phyloP scores from a whole-genome alignment of 2,797 vertebrate genomes.

The Platalea minor region DNA sequence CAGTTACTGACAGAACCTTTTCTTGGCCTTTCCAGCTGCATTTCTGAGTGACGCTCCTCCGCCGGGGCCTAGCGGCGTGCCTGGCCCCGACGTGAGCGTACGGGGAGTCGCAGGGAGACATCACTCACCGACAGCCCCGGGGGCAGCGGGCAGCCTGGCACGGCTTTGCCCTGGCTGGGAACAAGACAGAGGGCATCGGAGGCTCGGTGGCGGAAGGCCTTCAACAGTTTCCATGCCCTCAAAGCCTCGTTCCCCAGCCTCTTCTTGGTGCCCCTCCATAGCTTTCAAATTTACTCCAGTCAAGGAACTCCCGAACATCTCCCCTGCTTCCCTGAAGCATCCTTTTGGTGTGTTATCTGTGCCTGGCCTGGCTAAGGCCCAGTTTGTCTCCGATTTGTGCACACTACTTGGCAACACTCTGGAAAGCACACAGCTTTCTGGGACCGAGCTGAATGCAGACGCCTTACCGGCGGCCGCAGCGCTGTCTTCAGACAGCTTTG shows the following conservation, averaged over 20 bases:
- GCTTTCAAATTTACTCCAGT: background rate
- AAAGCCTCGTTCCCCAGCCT: background rate
- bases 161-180: background rate
- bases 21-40: background rate
- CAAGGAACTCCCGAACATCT: background rate
- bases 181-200: background rate
- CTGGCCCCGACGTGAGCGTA: rapidly evolving
- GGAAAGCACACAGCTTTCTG: background rate
- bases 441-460: background rate
- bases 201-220: background rate
- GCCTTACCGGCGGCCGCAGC: background rate
- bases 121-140: background rate
- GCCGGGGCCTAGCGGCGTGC: rapidly evolving
- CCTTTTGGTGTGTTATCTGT: background rate
- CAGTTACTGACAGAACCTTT: background rate
- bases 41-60: background rate
- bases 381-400: background rate
- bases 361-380: background rate
- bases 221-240: background rate
- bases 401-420: background rate
- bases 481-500: rapidly evolving
- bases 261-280: background rate
- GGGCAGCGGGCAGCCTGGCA: background rate
- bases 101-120: background rate
- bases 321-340: background rate